Evolutionary conservation across 1,140 invertebrate genomes (phyloP).

Genomic region (Lycorma delicatula): DNA sequence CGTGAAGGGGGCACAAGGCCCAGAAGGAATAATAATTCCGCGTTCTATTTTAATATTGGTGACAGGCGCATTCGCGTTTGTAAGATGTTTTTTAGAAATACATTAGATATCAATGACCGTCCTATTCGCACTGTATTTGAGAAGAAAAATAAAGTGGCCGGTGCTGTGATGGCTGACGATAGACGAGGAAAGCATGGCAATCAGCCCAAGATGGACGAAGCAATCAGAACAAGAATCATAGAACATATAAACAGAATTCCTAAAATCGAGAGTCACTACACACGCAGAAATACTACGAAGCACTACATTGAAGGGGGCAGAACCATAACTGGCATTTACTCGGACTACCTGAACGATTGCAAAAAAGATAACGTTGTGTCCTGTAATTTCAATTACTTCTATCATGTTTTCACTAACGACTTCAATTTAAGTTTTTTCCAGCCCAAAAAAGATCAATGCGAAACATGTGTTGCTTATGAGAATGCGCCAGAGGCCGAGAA

Average conservation of each 20-base stretch:
- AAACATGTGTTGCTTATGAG: conserved; percentile 10
- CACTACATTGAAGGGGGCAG: conserved; percentile 9
- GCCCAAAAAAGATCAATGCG: conserved; percentile 27
- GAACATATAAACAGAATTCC: conserved; percentile 12
- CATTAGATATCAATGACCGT: conserved; percentile 18
- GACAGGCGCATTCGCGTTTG: conserved; percentile 11
- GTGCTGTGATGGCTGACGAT: conserved; percentile 4
- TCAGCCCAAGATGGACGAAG: background rate
- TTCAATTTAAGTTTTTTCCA: conserved; percentile 15
- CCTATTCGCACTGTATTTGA: conserved; percentile 16
- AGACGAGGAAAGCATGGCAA: conserved; percentile 10
- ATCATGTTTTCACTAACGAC: conserved; percentile 12
- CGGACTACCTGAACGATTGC: conserved; percentile 8
- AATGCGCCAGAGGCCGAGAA: conserved; percentile 1
- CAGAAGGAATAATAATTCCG: background rate
- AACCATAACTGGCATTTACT: background rate
- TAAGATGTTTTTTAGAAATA: conserved; percentile 21
- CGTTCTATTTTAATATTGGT: background rate
- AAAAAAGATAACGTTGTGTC: conserved; percentile 1
- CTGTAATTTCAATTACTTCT: no score
- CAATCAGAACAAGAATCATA: conserved; percentile 5
- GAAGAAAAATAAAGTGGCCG: conserved; percentile 5
- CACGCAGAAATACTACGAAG: background rate
- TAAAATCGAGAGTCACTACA: conserved; percentile 3
- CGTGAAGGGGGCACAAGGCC: background rate